phyloP scores from a whole-genome alignment of 2,797 vertebrate species.

The Streptopelia turtur region DNA sequence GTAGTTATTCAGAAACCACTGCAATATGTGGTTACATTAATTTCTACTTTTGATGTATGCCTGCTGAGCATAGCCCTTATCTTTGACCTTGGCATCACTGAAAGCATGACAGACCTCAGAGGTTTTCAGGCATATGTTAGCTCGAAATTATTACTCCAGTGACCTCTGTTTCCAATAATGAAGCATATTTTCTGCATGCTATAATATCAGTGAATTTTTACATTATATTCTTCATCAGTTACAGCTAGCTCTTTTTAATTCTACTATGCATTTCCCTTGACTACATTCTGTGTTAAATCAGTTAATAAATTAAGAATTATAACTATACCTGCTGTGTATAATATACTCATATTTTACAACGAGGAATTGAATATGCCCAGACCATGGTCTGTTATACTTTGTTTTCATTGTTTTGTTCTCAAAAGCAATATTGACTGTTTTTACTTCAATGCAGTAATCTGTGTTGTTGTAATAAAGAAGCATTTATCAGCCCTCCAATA shows the following conservation, averaged over 20 bases:
- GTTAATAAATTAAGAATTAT: neutral
- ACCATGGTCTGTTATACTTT: neutral
- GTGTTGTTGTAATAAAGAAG: neutral
- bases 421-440: neutral
- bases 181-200: neutral
- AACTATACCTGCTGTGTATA: neutral
- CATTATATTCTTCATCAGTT: neutral
- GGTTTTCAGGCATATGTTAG: neutral
- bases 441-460: neutral
- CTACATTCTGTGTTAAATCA: neutral
- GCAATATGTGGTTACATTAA: neutral
- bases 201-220: neutral
- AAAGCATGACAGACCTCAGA: neutral
- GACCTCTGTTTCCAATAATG: neutral
- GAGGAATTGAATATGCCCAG: neutral
- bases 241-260: neutral
- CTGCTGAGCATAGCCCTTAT: neutral
- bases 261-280: neutral
- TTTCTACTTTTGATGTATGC: neutral
- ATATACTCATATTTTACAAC: neutral
- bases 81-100: conserved; percentile 7
- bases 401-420: neutral
- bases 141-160: neutral
- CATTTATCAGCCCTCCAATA: neutral
- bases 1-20: neutral